Evolutionary conservation across 2,113 vertebrate genomes (phyloP), one percentile per base, ranked within the genome.

Genomic region (Circaetus gallicus): DNA sequence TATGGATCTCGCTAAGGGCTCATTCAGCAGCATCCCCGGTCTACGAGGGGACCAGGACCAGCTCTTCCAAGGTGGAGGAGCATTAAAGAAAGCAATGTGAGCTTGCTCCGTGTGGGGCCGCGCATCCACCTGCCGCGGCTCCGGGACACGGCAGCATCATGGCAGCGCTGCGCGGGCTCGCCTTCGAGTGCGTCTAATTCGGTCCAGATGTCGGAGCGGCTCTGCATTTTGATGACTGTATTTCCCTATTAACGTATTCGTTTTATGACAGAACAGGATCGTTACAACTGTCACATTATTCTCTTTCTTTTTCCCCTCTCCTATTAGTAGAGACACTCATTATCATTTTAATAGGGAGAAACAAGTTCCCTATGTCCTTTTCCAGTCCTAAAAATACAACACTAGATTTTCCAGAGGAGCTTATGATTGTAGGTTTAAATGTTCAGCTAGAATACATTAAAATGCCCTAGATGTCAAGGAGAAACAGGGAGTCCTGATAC

Each of bases 341-440:
- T 53, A 53, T 45, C 19, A 36, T 77, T 93, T 88, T 88, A 82
- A 90, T 11, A 52, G 53, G 66, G 32, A 87, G 47, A 90, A 96
- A 71, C 61, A 38, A 76, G 65, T 82, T 88, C 74, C 61, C 73
- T 28, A 7, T 55, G 43, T 93, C 53, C 53, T 93, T 88, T 92
- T 9, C 76, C 92, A 92, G 49, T 31, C 79, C 82, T 92, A 80
- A 93, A 95, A 93, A 90, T 55, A 90, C n/a, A 29, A 13, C 40
- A n/a, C 36, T 38, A 0, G 11, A 1, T 90, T 95, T 96, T 95
- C 71, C 82, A 92, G 76, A 77, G 38, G n/a, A 88, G 29, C 22
- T 63, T 72, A 5, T 59, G 79, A 61, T 6, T 65, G 74, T n/a
- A 55, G 49, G 69, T 61, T 79, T 88, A 55, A 88, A 63, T 29